phyloP scores from a whole-genome alignment of 2,888 invertebrate species.

The Epistrophella euchroma region DNA sequence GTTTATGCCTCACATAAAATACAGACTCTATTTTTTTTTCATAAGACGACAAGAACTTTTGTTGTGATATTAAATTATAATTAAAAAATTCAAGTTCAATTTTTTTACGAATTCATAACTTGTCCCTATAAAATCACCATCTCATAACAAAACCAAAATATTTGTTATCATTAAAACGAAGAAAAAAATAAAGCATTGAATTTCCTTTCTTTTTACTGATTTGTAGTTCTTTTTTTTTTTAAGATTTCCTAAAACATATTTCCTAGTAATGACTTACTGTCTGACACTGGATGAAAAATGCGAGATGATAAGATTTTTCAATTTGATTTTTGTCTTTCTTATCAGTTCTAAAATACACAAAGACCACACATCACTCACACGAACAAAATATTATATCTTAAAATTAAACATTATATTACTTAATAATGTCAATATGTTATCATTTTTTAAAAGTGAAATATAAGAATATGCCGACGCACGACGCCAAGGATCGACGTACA shows the following conservation, averaged over 20 bases:
- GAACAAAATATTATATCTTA: not conserved
- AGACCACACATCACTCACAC: not conserved
- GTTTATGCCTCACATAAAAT: no score
- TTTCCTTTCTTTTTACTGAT: constrained; percentile 18
- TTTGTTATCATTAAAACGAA: constrained; percentile 7
- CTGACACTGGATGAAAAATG: constrained; percentile 7
- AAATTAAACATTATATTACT: constrained; percentile 6
- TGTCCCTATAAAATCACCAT: not conserved
- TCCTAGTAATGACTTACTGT: constrained; percentile 15
- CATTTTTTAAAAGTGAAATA: constrained; percentile 3
- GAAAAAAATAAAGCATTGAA: not conserved
- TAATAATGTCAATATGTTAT: constrained; percentile 26
- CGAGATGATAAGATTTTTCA: constrained; percentile 13
- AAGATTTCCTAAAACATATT: not conserved
- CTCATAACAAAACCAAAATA: not conserved
- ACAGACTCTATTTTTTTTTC: no score
- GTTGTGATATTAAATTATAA: no score
- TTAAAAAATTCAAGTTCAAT: not conserved
- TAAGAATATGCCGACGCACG: not conserved
- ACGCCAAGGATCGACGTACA: no score
- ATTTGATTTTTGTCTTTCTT: not conserved
- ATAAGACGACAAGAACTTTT: no score
- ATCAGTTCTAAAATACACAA: not conserved
- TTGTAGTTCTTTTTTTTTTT: not conserved
- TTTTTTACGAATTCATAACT: not conserved